Evolutionary conservation across 2,797 vertebrate genomes (phyloP).

Genomic region (Spondyliosoma cantharus): DNA sequence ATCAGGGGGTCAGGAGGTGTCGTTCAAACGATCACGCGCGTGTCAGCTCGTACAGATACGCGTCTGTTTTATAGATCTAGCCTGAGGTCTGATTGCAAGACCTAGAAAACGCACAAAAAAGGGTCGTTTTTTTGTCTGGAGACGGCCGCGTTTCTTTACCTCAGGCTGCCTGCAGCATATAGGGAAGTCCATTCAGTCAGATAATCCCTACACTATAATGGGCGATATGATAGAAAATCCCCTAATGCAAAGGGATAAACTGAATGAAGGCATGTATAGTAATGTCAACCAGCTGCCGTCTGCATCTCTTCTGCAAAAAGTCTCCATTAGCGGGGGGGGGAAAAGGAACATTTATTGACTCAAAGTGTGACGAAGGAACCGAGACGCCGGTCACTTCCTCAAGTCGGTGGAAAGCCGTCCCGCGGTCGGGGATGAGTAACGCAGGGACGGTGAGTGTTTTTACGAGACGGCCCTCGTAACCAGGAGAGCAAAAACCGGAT

Average conservation of each 20-base stretch:
- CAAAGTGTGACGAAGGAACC: constrained; percentile 43
- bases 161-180: constrained; percentile 10
- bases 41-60: constrained; percentile 5
- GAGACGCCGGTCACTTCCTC: constrained; percentile 64
- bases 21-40: constrained; percentile 10
- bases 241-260: constrained; percentile 56
- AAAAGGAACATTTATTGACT: constrained; percentile 43
- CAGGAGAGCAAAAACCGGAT: constrained; percentile 57
- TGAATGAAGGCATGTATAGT: constrained; percentile 21
- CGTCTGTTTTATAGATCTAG: constrained; percentile 10
- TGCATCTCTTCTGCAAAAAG: neutral
- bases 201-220: constrained; percentile 48
- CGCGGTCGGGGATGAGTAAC: constrained; percentile 58
- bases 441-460: constrained; percentile 55
- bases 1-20: constrained; percentile 32
- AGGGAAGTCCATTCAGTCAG: constrained; percentile 17
- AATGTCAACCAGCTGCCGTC: constrained; percentile 34
- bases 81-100: constrained; percentile 37
- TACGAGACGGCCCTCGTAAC: constrained; percentile 47
- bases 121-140: constrained; percentile 23
- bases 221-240: constrained; percentile 51
- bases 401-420: constrained; percentile 36
- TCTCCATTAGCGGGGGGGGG: constrained; percentile 17
- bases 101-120: constrained; percentile 48
- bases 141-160: constrained; percentile 10